A percentile compares a stretch with the other conserved stretches of the same genome.
Evolutionary conservation across 2,113 vertebrate genomes (phyloP).

Genomic region (Nycticryphes semicollaris): DNA sequence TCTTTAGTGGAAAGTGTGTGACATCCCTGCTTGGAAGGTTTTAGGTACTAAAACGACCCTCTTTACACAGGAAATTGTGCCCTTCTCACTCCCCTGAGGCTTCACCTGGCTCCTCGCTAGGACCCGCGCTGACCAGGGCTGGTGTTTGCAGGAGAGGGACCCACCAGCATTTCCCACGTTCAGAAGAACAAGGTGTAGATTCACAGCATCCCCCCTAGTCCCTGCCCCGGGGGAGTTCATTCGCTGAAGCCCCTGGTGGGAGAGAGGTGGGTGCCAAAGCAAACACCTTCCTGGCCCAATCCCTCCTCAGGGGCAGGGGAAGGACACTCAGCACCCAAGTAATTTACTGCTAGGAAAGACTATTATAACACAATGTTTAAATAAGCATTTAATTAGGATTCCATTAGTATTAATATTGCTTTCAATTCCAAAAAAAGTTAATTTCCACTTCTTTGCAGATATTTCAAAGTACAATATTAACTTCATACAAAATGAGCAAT

Average conservation of each 20-base stretch:
- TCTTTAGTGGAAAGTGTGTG: background rate
- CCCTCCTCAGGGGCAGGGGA: no score
- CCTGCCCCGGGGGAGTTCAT: fast-evolving
- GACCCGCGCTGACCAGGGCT: no score
- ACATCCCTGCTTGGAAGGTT: background rate
- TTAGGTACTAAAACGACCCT: background rate
- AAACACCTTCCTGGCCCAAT: fast-evolving
- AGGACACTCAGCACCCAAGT: background rate
- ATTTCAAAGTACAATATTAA: constrained; percentile 91
- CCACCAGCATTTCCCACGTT: fast-evolving
- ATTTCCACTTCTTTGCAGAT: constrained; percentile 84
- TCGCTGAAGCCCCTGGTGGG: fast-evolving
- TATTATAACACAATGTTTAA: constrained; percentile 73
- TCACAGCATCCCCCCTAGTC: background rate
- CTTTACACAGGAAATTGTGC: background rate
- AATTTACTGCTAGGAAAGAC: constrained; percentile 33
- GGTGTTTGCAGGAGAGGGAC: background rate
- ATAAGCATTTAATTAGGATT: constrained; percentile 88
- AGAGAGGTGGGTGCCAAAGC: background rate
- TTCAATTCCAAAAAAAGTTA: constrained; percentile 91
- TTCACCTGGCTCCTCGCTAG: background rate
- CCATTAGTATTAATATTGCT: constrained; percentile 98
- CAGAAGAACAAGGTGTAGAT: background rate
- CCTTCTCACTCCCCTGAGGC: background rate
- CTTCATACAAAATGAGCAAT: constrained; percentile 96